A percentile compares a stretch with the other conserved stretches of the same genome.
These are phyloP conservation scores for Cenopis cana DNA, from an alignment of 2,888 invertebrate genomes.

Conservation along the genomic window DNA sequence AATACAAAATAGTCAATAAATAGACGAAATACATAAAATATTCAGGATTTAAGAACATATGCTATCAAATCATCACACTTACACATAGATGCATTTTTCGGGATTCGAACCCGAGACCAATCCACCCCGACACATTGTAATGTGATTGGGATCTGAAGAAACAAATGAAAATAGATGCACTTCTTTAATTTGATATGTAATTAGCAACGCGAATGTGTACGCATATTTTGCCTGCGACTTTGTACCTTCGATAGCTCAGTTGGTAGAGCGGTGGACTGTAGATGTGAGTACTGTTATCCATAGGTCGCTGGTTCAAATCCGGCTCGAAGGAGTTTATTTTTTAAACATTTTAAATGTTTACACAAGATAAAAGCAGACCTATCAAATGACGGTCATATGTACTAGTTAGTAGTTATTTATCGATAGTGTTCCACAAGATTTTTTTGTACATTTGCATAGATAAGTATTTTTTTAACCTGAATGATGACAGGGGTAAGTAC, in stretches of 20 bases:
- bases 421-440: background rate
- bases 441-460: background rate
- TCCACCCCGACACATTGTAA: background rate
- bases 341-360: background rate
- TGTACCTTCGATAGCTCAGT: constrained; percentile 76
- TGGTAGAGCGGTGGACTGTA: constrained; percentile 80
- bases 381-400: background rate
- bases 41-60: no score
- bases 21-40: no score
- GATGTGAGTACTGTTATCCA: constrained; percentile 71
- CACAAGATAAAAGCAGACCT: background rate
- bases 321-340: constrained; percentile 74
- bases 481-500: no score
- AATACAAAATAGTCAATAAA: no score
- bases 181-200: constrained; percentile 14
- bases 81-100: no score
- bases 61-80: no score
- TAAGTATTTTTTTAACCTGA: background rate
- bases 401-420: no score
- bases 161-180: constrained; percentile 4
- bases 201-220: constrained; percentile 8
- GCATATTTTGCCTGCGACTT: constrained; percentile 11
- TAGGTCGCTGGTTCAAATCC: constrained; percentile 85
- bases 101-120: no score
- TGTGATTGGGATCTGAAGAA: background rate